Evolutionary conservation across 92 coral and sea anemone genomes (phyloP).

Genomic region (Parazoanthus swiftii): DNA sequence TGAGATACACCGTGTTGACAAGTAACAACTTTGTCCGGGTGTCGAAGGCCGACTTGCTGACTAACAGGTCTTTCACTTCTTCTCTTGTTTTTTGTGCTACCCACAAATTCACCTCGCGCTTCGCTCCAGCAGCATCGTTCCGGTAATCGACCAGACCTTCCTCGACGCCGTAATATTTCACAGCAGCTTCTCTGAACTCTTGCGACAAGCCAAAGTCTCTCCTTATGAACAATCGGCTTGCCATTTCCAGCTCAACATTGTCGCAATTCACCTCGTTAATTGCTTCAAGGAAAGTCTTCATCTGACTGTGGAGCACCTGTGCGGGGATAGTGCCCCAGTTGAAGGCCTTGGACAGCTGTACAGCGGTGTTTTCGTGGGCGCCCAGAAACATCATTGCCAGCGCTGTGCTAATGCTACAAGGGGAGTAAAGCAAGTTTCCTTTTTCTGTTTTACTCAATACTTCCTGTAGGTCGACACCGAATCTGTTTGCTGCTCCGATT

Average conservation of each 20-base stretch:
- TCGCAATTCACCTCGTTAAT: constrained; percentile 9
- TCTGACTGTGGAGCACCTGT: constrained; percentile 36
- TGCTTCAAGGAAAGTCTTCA: constrained; percentile 27
- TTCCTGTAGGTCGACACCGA: constrained; percentile 34
- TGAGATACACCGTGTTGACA: constrained; percentile 29
- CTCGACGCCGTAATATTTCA: constrained; percentile 36
- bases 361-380: constrained; percentile 25
- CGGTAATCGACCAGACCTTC: constrained; percentile 27
- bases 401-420: constrained; percentile 32
- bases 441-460: constrained; percentile 26
- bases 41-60: constrained; percentile 24
- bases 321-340: constrained; percentile 33
- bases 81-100: constrained; percentile 27
- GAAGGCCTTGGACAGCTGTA: constrained; percentile 19
- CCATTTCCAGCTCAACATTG: constrained; percentile 14
- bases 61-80: neutral
- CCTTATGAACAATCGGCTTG: constrained; percentile 37
- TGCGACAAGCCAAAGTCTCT: constrained; percentile 37
- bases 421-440: constrained; percentile 28
- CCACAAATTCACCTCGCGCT: constrained; percentile 16
- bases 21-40: constrained; percentile 21
- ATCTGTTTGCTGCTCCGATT: constrained; percentile 32
- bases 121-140: constrained; percentile 31
- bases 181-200: constrained; percentile 35
- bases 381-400: constrained; percentile 23